A percentile compares a stretch with the other conserved stretches of the same genome.
These are phyloP conservation scores for Thoracochromis brauschi DNA, from an alignment of 2,113 vertebrate species.

Conservation along the genomic window DNA sequence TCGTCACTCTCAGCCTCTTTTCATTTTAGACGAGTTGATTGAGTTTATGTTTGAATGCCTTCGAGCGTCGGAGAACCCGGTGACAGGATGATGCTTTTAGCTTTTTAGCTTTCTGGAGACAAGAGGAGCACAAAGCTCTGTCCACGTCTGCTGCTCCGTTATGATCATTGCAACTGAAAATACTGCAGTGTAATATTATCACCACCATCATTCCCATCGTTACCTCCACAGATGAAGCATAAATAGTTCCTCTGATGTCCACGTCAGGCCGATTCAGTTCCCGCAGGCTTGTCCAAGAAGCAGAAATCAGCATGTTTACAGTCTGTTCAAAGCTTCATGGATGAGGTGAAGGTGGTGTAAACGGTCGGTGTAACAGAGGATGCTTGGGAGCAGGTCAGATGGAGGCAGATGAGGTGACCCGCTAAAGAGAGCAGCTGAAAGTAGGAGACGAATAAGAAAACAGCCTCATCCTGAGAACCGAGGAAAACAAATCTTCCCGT, in stretches of 20 bases:
- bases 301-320: neutral
- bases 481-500: neutral
- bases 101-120: neutral
- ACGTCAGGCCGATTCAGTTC: rapidly evolving
- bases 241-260: neutral
- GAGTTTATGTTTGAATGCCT: neutral
- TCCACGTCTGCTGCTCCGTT: neutral
- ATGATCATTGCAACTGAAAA: neutral
- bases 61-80: rapidly evolving
- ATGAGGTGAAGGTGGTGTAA: neutral
- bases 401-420: neutral
- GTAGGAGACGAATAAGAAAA: neutral
- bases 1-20: neutral
- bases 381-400: neutral
- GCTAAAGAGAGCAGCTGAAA: neutral
- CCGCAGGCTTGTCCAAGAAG: neutral
- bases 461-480: neutral
- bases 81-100: neutral
- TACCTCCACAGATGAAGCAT: neutral
- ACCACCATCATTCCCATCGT: neutral
- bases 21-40: neutral
- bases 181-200: neutral
- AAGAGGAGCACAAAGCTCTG: neutral
- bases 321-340: neutral
- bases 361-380: neutral